Evolutionary conservation across 1,140 invertebrate genomes (phyloP).

Genomic region (Chelonus insularis): DNA sequence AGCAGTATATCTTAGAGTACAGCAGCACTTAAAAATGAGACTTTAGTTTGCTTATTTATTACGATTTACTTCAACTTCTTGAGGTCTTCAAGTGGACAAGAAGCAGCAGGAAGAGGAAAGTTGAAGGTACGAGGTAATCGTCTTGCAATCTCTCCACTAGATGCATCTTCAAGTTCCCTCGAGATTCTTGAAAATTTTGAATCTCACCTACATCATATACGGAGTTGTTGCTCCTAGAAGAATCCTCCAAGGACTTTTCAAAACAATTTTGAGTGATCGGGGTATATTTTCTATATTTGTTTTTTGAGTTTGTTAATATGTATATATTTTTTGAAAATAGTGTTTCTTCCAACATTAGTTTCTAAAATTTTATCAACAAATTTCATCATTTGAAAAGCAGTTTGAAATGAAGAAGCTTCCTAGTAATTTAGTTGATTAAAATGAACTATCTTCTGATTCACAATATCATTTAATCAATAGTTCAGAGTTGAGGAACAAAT

Average conservation of each 20-base stretch:
- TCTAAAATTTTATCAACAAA: no score
- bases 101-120: conserved; percentile 1
- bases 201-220: neutral
- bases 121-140: conserved; percentile 5
- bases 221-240: no score
- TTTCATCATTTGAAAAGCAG: no score
- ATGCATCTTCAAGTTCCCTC: neutral
- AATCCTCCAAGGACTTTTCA: neutral
- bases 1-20: neutral
- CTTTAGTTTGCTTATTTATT: conserved; percentile 2
- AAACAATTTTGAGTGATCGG: neutral
- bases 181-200: conserved; percentile 2
- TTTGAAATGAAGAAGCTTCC: no score
- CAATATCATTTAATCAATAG: no score
- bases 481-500: no score
- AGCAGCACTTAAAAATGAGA: neutral
- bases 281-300: neutral
- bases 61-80: conserved; percentile 4
- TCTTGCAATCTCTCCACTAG: conserved; percentile 1
- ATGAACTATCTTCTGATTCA: no score
- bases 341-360: no score
- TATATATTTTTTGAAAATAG: no score
- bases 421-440: no score
- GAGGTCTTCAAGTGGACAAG: conserved; percentile 2
- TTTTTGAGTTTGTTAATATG: neutral